Evolutionary conservation across 2,888 invertebrate species (phyloP), one percentile per base, ranked within the genome.

Genomic region (Lasioglossum malachurum): DNA sequence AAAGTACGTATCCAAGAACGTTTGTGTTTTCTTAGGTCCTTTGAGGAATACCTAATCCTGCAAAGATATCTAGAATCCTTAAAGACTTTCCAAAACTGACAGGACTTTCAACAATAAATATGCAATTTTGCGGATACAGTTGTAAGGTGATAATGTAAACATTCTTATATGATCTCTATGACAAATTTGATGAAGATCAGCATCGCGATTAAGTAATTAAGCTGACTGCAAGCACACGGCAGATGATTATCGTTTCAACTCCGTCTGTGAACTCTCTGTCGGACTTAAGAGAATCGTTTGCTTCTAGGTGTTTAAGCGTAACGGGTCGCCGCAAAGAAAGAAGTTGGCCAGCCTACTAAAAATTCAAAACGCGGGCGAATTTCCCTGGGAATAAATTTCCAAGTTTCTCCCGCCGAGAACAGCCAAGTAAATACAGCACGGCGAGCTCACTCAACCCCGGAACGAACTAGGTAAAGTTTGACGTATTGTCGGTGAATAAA

Each of bases 401-500:
- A 92, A 93, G 91, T 93, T 94, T 91, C 88, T 88, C 88, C 73
- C 82, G 73, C 88, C 83, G 91, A 88, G 88, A 89, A 90, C 90
- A 91, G 90, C 89, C 92, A 89, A 93, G 92, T 92, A 93, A 93
- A 93, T 92, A 93, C 91, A 89, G 88, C 87, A 80, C 80, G 87
- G 88, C 90, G 83, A 82, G 87, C 88, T 88, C 87, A 86, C 89
- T 90, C 88, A 84, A 84, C 84, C 89, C 77, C 71, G 81, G 82
- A 81, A 82, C 85, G 75, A 92, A 91, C 93, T 90, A 85, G 87
- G 64, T 31, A 93, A 94, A 94, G 92, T 94, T 94, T 92, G 92
- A 92, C 91, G 93, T 91, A 93, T 94, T 93, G 93, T 93, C 93
- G 92, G 84, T 87, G 93, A 92, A 93, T 94, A 94, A 94, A 93